Conservation (phyloP, 1,140 invertebrate genomes). For the Oscheius sp. region DNA sequence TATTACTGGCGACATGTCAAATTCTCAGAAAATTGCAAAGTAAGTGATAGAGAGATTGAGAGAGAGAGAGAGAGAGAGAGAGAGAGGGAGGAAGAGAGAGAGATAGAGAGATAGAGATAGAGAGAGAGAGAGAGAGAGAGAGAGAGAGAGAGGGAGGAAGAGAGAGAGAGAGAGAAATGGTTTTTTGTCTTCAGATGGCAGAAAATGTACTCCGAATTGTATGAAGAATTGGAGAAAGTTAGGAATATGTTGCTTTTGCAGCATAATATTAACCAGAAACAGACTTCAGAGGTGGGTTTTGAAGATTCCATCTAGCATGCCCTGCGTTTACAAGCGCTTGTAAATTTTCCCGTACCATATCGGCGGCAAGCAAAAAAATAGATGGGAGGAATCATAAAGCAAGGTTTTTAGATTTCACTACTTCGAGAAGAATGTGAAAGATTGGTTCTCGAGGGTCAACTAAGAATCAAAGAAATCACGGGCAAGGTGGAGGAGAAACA, state of each 20-base stretch:
- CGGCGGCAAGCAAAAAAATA: too few relatives aligned
- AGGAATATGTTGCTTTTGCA: constrained; percentile 50
- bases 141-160: too few relatives aligned
- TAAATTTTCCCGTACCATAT: too few relatives aligned
- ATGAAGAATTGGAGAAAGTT: constrained; percentile 54
- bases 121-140: too few relatives aligned
- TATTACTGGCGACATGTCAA: not conserved
- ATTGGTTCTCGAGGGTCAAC: constrained; percentile 38
- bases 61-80: too few relatives aligned
- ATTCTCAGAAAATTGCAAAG: constrained; percentile 14
- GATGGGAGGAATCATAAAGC: too few relatives aligned
- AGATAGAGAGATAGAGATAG: too few relatives aligned
- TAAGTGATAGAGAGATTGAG: too few relatives aligned
- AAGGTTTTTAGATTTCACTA: constrained; percentile 39
- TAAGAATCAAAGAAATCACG: constrained; percentile 41
- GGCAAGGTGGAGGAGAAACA: constrained; percentile 37
- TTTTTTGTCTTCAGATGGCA: constrained; percentile 48
- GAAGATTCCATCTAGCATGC: not conserved
- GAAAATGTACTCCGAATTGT: constrained; percentile 56
- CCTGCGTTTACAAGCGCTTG: too few relatives aligned
- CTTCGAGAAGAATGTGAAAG: constrained; percentile 41
- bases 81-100: too few relatives aligned
- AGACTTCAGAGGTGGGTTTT: constrained; percentile 46
- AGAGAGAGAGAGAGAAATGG: too few relatives aligned
- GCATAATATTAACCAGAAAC: constrained; percentile 50